Conservation (phyloP, 2,888 invertebrate genomes). For the Andrena hattorfiana region DNA sequence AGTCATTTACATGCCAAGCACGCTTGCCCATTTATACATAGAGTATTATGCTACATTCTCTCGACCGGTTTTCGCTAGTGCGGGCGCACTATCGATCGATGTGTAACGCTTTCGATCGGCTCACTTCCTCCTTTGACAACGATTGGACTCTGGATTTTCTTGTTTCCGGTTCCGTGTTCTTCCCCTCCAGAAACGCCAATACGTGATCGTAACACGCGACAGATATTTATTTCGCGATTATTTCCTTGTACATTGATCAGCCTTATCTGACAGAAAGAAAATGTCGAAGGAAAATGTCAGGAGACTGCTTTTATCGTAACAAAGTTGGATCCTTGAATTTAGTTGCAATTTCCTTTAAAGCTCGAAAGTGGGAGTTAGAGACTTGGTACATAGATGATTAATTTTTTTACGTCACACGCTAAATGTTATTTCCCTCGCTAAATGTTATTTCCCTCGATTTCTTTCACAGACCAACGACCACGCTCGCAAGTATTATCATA, state of each 20-base stretch:
- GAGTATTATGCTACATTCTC: slow-evolving; percentile 28
- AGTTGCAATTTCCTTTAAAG: not conserved
- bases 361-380: not conserved
- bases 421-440: not conserved
- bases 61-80: slow-evolving; percentile 42
- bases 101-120: slow-evolving; percentile 24
- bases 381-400: not conserved
- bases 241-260: not conserved
- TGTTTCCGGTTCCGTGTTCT: slow-evolving; percentile 19
- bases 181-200: not conserved
- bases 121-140: slow-evolving; percentile 43
- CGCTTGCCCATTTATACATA: not conserved
- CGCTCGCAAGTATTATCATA: slow-evolving; percentile 14
- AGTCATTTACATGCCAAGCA: slow-evolving; percentile 22
- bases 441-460: not conserved
- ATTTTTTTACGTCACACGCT: slow-evolving; percentile 8
- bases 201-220: not conserved
- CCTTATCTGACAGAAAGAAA: not conserved
- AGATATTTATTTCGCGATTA: not conserved
- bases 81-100: slow-evolving; percentile 20
- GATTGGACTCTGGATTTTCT: slow-evolving; percentile 24
- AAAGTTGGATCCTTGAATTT: not conserved
- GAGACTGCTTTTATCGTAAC: not conserved
- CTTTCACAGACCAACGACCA: slow-evolving; percentile 15
- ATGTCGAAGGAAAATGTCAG: not conserved